Base-by-base conservation (phyloP, 2,797 vertebrate genomes). In the Acridotheres tristis region DNA sequence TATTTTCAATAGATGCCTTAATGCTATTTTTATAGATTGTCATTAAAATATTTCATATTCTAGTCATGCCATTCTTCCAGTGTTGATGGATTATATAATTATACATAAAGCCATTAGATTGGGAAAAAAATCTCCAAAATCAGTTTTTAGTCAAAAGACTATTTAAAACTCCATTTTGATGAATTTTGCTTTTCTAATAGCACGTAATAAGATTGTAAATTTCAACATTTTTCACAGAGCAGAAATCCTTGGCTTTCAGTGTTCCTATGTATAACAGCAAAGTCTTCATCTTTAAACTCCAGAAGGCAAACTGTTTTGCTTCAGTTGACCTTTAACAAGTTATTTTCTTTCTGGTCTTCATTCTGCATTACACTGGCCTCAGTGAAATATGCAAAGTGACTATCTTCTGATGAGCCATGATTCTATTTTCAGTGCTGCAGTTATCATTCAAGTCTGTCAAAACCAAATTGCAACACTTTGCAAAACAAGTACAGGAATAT, bases 361-460 rank as follows among this genome's bases (percentile, higher is more conserved):
- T 27, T 89, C 65, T 74, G 75, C 38, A 26, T 80, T 90, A 85
- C 6, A 0, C n/a, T 77, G 72, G 84, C 48, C 65, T 82, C 61
- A 40, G 68, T 88, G 77, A 96, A 94, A 94, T 74, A 93, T 54
- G 75, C 89, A 89, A 92, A 96, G 58, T 72, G 40, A 66, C 89
- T 92, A 8, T 66, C 87, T 95, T 89, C 69, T 92, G 75, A 96
- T 80, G 78, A 95, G 81, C 81, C 85, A 78, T 38, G 65, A 88
- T 92, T 92, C 93, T 92, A 89, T 94, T 95, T 95, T 89, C 81
- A 96, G 84, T 58, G 78, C 88, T 77, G 84, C 75, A 94, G 89
- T 92, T 93, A 93, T 88, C 87, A 94, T 83, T 95, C 86, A 95
- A 87, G 90, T 89, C 95, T 96, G 93, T 96, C 94, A 96, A 96